These are phyloP conservation scores for Luehdorfia chinensis DNA, from an alignment of 1,140 invertebrate species.

Conservation along the genomic window DNA sequence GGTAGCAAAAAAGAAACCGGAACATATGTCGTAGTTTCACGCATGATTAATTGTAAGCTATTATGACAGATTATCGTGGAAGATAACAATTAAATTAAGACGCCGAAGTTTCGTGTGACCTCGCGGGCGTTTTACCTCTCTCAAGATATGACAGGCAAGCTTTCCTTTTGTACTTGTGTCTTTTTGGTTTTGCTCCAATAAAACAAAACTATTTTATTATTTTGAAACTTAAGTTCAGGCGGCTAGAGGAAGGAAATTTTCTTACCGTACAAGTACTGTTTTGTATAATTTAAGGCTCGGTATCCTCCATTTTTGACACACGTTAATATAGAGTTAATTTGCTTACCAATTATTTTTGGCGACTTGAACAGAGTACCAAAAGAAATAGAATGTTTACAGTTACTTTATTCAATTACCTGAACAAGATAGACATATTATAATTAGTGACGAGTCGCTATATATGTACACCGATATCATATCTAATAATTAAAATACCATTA, in stretches of 20 bases:
- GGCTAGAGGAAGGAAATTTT: not conserved
- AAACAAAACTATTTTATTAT: not conserved
- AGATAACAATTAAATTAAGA: slow-evolving; percentile 63
- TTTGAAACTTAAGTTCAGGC: not conserved
- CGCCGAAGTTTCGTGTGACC: slow-evolving; percentile 41
- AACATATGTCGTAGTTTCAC: slow-evolving; percentile 29
- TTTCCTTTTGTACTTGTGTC: not conserved
- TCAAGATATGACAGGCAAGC: not conserved
- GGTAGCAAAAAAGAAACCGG: slow-evolving; percentile 23
- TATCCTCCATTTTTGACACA: too few relatives aligned
- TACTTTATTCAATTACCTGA: too few relatives aligned
- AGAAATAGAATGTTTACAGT: too few relatives aligned
- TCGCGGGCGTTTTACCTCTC: slow-evolving; percentile 22
- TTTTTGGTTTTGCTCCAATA: not conserved
- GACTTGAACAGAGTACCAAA: too few relatives aligned
- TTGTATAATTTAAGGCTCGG: not conserved
- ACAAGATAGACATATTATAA: too few relatives aligned
- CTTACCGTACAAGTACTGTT: not conserved
- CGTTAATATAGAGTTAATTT: too few relatives aligned
- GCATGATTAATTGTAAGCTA: slow-evolving; percentile 28
- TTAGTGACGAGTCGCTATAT: too few relatives aligned
- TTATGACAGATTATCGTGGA: slow-evolving; percentile 52
- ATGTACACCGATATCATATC: too few relatives aligned
- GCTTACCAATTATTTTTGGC: too few relatives aligned
- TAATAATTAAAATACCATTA: too few relatives aligned